Evolutionary conservation across 2,797 vertebrate species (phyloP).

Genomic region (Neostethus bicornis): DNA sequence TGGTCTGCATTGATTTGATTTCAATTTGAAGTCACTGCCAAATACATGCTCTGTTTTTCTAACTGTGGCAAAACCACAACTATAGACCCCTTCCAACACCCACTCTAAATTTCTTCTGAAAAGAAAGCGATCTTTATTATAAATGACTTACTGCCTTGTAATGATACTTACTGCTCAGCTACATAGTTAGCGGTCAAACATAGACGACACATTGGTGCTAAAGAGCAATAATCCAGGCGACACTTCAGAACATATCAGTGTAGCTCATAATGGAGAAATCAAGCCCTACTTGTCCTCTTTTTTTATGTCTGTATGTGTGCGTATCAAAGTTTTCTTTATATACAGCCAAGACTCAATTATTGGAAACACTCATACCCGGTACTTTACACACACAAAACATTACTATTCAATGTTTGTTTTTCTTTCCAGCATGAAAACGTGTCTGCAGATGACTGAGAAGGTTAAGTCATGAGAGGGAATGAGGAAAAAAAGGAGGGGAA

Average conservation of each 20-base stretch:
- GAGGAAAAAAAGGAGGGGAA: slow-evolving; percentile 57
- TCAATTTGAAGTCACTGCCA: slow-evolving; percentile 2
- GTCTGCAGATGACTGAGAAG: slow-evolving; percentile 47
- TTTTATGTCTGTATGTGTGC: slow-evolving; percentile 14
- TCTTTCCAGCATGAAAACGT: slow-evolving; percentile 29
- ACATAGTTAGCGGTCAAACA: slow-evolving; percentile 21
- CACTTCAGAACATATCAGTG: slow-evolving; percentile 4
- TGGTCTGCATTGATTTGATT: slow-evolving; percentile 14
- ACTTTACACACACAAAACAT: slow-evolving; percentile 62
- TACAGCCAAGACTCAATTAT: slow-evolving; percentile 53
- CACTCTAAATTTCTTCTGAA: slow-evolving; percentile 36
- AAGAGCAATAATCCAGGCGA: slow-evolving; percentile 2
- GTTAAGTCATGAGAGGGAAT: slow-evolving; percentile 18
- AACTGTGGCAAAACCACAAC: slow-evolving; percentile 35
- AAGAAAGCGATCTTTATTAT: slow-evolving; percentile 52
- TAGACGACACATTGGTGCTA: neutral
- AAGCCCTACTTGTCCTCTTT: slow-evolving; percentile 24
- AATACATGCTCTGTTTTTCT: slow-evolving; percentile 32
- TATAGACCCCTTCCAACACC: slow-evolving; percentile 16
- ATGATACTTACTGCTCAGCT: slow-evolving; percentile 33
- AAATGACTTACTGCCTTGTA: slow-evolving; percentile 48
- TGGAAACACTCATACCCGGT: slow-evolving; percentile 50
- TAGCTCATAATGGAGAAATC: slow-evolving; percentile 31
- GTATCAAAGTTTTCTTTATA: slow-evolving; percentile 35
- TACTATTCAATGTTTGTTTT: slow-evolving; percentile 61